These are phyloP conservation scores for Sebastes kiyomatsui DNA, from an alignment of 2,797 vertebrate species.

Conservation along the genomic window DNA sequence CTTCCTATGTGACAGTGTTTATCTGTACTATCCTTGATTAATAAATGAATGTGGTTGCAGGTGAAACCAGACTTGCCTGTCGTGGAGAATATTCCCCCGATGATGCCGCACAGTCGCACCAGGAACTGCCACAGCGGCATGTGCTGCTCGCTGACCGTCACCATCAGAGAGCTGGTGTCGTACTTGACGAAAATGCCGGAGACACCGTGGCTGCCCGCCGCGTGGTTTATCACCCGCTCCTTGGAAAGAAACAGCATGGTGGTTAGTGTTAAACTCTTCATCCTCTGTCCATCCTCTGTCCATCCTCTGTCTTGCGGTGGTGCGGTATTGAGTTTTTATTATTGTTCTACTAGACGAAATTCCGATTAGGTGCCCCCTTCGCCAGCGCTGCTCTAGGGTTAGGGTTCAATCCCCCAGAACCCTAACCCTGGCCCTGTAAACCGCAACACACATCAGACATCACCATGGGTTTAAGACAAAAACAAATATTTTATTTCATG, in stretches of 20 bases:
- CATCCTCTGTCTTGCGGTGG: not conserved
- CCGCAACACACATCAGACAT: too few species aligned
- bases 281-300: too few species aligned
- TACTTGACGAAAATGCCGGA: constrained; percentile 96
- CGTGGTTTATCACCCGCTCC: constrained; percentile 94
- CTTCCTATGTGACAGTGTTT: not conserved
- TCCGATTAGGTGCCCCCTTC: too few species aligned
- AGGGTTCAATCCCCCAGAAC: too few species aligned
- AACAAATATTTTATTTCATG: too few species aligned
- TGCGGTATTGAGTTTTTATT: not conserved
- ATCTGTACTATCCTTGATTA: not conserved
- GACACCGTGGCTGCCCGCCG: constrained; percentile 92
- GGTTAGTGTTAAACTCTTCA: not conserved
- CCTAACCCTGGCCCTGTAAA: too few species aligned
- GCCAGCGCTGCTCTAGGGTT: too few species aligned
- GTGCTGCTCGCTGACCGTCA: constrained; percentile 93
- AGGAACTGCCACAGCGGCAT: constrained; percentile 96
- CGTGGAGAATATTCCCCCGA: constrained; percentile 96
- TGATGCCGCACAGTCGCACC: constrained; percentile 91
- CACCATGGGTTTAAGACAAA: too few species aligned
- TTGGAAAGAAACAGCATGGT: constrained; percentile 36
- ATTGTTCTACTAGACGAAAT: not conserved
- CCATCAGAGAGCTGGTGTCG: constrained; percentile 94
- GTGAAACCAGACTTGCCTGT: constrained; percentile 80
- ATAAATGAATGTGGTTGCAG: not conserved